Conservation (phyloP, 2,113 vertebrate genomes). For the Conger conger region DNA sequence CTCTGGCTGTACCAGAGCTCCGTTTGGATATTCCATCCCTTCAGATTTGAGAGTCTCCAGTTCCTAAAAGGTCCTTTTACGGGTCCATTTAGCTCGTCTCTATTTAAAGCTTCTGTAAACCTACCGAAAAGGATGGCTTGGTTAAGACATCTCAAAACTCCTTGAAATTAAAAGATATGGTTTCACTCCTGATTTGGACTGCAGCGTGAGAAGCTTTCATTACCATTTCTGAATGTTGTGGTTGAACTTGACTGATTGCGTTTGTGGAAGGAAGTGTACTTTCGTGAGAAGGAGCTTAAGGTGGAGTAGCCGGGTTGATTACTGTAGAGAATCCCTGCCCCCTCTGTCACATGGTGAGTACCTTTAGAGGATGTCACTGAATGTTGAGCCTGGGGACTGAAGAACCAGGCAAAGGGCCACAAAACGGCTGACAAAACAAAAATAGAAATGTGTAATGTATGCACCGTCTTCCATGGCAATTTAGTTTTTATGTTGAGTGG, state of each 20-base stretch:
- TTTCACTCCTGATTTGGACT: conserved; percentile 35
- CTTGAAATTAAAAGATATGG: conserved; percentile 46
- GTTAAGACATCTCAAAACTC: conserved; percentile 25
- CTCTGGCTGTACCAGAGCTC: conserved; percentile 53
- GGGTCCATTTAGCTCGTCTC: conserved; percentile 47
- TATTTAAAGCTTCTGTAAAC: conserved; percentile 61
- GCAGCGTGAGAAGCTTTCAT: not conserved
- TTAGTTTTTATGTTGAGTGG: too few species aligned
- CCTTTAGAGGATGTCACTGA: not conserved
- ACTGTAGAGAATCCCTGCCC: not conserved
- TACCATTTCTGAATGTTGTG: not conserved
- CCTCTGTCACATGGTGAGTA: not conserved
- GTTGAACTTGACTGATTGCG: not conserved
- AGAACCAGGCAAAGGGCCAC: conserved; percentile 23
- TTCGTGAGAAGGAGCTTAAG: not conserved
- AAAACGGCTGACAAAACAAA: not conserved
- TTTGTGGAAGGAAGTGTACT: not conserved
- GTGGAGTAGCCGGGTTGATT: not conserved
- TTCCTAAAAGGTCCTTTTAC: conserved; percentile 62
- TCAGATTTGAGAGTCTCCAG: conserved; percentile 51
- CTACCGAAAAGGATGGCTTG: conserved; percentile 38
- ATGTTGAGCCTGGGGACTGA: conserved; percentile 37
- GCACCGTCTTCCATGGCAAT: too few species aligned
- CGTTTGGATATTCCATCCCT: conserved; percentile 60
- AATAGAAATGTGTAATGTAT: not conserved